Conservation (phyloP, 2,113 vertebrate species). For the Oplegnathus fasciatus region DNA sequence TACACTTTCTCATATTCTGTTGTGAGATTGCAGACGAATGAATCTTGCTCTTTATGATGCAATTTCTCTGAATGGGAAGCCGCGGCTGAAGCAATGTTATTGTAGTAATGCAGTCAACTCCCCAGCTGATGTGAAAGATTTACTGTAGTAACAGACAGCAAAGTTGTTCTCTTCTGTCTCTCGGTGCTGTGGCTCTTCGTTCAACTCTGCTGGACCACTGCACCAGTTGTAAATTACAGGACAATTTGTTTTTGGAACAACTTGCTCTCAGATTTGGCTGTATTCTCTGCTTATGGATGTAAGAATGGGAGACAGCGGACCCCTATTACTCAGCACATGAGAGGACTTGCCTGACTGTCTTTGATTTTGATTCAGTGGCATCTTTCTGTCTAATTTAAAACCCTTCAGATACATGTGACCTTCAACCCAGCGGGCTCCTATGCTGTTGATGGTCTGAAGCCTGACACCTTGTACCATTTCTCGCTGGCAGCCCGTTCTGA, state of each 20-base stretch:
- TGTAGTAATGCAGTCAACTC: conserved; percentile 54
- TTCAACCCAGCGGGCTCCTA: conserved; percentile 91
- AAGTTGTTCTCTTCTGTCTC: conserved; percentile 28
- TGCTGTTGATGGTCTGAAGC: conserved; percentile 91
- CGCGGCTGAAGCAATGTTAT: conserved; percentile 39
- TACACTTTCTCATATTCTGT: conserved; percentile 12
- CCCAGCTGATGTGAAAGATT: conserved; percentile 45
- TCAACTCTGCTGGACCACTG: conserved; percentile 50
- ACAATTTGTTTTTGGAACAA: conserved; percentile 33
- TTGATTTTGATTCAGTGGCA: neutral
- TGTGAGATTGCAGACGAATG: conserved; percentile 39
- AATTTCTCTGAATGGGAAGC: conserved; percentile 45
- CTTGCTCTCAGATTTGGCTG: conserved; percentile 13
- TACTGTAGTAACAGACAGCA: conserved; percentile 39
- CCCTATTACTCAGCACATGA: neutral
- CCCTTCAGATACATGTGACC: conserved; percentile 87
- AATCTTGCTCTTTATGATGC: conserved; percentile 60
- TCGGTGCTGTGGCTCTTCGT: conserved; percentile 12
- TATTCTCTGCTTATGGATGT: neutral
- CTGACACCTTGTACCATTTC: conserved; percentile 91
- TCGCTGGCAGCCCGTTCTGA: conserved; percentile 92
- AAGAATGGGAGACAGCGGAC: conserved; percentile 11
- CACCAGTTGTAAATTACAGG: conserved; percentile 40
- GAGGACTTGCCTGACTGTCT: neutral
- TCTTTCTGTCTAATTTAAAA: conserved; percentile 10